A percentile compares a stretch with the other conserved stretches of the same genome.
Conservation (phyloP, 2,113 vertebrate species). For the Cebidichthys violaceus region DNA sequence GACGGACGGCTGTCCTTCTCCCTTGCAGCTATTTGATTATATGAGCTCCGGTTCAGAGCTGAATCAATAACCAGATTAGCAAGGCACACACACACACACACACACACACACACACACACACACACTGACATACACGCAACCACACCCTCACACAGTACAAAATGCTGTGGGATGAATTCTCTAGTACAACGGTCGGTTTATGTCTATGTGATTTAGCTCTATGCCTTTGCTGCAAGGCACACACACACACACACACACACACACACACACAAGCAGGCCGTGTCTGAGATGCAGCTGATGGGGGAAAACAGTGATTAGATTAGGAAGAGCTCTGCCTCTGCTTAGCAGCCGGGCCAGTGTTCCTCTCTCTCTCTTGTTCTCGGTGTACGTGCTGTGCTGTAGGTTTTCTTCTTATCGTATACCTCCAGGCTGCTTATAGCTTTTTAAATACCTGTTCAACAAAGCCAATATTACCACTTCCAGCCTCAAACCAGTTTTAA, state of each 20-base stretch:
- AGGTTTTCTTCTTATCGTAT: constrained; percentile 69
- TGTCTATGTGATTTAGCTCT: constrained; percentile 73
- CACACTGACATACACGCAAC: constrained; percentile 18
- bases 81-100: constrained; percentile 13
- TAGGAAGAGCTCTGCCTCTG: constrained; percentile 75
- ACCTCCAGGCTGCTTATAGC: constrained; percentile 67
- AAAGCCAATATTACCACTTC: constrained; percentile 71
- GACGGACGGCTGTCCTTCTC: constrained; percentile 76
- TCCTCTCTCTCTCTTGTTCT: constrained; percentile 41
- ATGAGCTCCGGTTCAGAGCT: constrained; percentile 73
- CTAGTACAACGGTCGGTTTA: constrained; percentile 54
- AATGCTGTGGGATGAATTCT: constrained; percentile 72
- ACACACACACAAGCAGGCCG: constrained; percentile 34
- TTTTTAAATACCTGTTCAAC: constrained; percentile 74
- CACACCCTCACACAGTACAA: constrained; percentile 50
- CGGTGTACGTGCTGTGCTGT: constrained; percentile 56
- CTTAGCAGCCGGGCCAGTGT: constrained; percentile 56
- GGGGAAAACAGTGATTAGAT: constrained; percentile 79
- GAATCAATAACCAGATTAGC: constrained; percentile 81
- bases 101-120: constrained; percentile 13
- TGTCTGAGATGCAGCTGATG: constrained; percentile 75
- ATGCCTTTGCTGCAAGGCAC: constrained; percentile 71
- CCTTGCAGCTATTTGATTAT: constrained; percentile 80
- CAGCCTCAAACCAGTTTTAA: constrained; percentile 68
- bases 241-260: constrained; percentile 17